phyloP scores from a whole-genome alignment of 2,113 vertebrate species.

The Sapajus apella region DNA sequence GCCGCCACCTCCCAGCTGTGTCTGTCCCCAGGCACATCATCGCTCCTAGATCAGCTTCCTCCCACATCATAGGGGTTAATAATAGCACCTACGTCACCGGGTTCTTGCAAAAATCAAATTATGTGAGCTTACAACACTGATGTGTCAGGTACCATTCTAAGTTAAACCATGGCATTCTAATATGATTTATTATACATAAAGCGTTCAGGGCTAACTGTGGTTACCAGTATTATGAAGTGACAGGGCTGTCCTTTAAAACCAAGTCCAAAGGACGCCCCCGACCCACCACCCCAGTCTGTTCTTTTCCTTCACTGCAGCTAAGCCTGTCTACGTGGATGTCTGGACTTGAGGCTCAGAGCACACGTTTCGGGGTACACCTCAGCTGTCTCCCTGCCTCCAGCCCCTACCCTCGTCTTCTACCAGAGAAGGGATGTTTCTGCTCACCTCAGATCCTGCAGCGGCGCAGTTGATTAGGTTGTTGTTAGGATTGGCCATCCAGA shows the following conservation, averaged over 20 bases:
- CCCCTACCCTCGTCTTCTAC: not conserved
- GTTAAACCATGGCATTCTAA: not conserved
- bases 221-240: fast-evolving
- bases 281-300: not conserved
- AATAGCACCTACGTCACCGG: fast-evolving
- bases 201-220: fast-evolving
- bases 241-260: not conserved
- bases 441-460: constrained; percentile 97
- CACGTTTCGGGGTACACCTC: fast-evolving
- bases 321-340: fast-evolving
- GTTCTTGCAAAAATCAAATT: not conserved
- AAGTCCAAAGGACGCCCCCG: not conserved
- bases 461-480: constrained; percentile 97
- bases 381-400: fast-evolving
- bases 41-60: not conserved
- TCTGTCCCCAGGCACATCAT: fast-evolving
- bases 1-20: no score
- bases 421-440: constrained; percentile 57
- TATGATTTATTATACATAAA: not conserved
- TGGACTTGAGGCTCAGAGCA: not conserved
- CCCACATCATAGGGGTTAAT: fast-evolving
- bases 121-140: fast-evolving
- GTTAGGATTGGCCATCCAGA: constrained; percentile 99
- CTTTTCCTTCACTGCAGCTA: not conserved
- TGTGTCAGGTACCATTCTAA: fast-evolving